Conservation (phyloP, 2,113 vertebrate genomes). For the Pao palembangensis region DNA sequence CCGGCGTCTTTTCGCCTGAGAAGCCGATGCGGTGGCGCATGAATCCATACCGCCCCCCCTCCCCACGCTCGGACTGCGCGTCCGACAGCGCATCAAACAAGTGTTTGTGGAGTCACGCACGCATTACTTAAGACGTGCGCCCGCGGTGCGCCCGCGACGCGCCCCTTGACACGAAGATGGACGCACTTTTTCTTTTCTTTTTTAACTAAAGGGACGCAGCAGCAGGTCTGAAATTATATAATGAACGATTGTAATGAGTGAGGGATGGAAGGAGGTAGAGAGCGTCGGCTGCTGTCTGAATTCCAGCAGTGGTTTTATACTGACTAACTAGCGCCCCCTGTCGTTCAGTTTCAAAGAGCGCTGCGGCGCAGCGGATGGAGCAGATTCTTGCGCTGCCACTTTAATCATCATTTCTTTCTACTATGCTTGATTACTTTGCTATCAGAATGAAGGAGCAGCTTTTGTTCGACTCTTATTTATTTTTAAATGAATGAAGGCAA, state of each 20-base stretch:
- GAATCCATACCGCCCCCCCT: background rate
- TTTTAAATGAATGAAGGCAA: constrained; percentile 11
- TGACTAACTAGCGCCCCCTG: constrained; percentile 75
- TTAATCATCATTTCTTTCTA: background rate
- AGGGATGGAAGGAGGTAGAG: background rate
- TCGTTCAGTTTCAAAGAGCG: constrained; percentile 45
- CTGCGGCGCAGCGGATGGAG: background rate
- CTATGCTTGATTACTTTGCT: background rate
- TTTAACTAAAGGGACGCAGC: background rate
- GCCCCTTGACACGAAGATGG: background rate
- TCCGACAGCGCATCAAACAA: no score
- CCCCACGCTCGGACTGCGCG: no score
- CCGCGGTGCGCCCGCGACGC: no score
- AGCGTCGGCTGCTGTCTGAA: constrained; percentile 43
- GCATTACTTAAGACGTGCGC: background rate
- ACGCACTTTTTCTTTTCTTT: background rate
- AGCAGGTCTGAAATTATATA: background rate
- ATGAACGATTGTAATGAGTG: background rate
- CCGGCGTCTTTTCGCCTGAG: background rate
- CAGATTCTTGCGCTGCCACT: background rate
- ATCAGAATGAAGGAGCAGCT: background rate
- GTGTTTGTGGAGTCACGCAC: no score
- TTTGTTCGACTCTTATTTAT: background rate
- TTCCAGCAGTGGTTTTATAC: constrained; percentile 64
- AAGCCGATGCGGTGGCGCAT: background rate